Conservation (phyloP, 2,888 invertebrate species). For the Cryptus armator region DNA sequence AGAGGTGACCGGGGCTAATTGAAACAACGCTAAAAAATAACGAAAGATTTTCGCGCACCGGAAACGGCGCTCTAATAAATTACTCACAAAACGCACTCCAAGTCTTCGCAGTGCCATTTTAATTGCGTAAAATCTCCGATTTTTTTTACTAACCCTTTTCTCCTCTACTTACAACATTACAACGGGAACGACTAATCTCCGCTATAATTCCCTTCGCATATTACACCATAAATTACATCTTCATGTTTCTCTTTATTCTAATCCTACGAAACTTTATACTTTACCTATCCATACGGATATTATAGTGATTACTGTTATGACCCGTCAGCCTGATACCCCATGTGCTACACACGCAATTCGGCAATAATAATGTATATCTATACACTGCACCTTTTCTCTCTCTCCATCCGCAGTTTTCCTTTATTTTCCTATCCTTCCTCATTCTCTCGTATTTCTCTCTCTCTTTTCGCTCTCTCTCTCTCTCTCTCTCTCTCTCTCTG, state of each 20-base stretch:
- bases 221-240: neutral
- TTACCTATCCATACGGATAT: neutral
- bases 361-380: conserved; percentile 78
- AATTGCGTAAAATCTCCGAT: too few relatives aligned
- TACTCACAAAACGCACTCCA: too few relatives aligned
- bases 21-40: too few relatives aligned
- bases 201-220: neutral
- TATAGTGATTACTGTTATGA: conserved; percentile 57
- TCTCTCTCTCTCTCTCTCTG: conserved; percentile 64
- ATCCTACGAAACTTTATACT: conserved; percentile 16
- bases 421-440: conserved; percentile 52
- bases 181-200: neutral
- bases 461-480: conserved; percentile 59
- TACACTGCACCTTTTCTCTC: conserved; percentile 5
- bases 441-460: conserved; percentile 55
- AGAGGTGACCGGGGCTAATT: too few relatives aligned
- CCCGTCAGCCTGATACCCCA: conserved; percentile 42
- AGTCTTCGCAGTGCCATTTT: too few relatives aligned
- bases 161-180: neutral
- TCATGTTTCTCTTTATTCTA: neutral
- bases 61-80: too few relatives aligned
- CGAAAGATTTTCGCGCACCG: too few relatives aligned
- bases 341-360: conserved; percentile 72
- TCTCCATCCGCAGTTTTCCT: conserved; percentile 37
- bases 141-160: too few relatives aligned